These are phyloP conservation scores for Aphidius gifuensis DNA, from an alignment of 1,140 invertebrate genomes.

Conservation along the genomic window DNA sequence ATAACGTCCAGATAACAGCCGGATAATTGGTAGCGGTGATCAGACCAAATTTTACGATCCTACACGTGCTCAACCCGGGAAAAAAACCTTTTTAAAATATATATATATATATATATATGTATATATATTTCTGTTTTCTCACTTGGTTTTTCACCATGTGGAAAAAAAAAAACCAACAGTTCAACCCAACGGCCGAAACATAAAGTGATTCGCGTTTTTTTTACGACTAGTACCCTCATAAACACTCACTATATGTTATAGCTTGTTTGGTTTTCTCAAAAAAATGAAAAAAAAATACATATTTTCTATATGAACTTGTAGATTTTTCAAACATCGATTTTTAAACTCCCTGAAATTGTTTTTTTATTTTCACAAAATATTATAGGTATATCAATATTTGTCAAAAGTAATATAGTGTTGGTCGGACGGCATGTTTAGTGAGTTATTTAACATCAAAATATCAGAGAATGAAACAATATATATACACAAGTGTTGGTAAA, in stretches of 20 bases:
- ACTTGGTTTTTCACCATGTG: constrained; percentile 16
- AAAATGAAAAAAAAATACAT: not conserved
- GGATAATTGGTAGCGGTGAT: constrained; percentile 57
- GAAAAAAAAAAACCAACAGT: constrained; percentile 24
- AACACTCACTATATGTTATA: constrained; percentile 50
- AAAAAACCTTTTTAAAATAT: constrained; percentile 18
- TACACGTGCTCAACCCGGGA: constrained; percentile 42
- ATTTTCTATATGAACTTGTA: no score
- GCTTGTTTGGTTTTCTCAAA: constrained; percentile 47
- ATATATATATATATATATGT: no score
- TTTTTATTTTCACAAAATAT: no score
- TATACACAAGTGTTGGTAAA: constrained; percentile 9
- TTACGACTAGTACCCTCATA: constrained; percentile 50
- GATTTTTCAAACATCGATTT: no score
- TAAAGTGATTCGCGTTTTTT: constrained; percentile 41
- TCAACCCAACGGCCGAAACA: constrained; percentile 35
- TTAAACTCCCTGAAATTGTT: no score
- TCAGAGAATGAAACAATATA: constrained; percentile 16
- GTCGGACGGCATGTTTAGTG: no score
- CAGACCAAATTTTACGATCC: constrained; percentile 55
- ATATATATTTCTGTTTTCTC: constrained; percentile 21
- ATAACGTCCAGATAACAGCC: constrained; percentile 51
- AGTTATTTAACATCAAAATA: no score
- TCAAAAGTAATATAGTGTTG: no score
- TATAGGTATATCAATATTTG: no score